Evolutionary conservation across 2,888 invertebrate genomes (phyloP).

Genomic region (Acronicta psi): DNA sequence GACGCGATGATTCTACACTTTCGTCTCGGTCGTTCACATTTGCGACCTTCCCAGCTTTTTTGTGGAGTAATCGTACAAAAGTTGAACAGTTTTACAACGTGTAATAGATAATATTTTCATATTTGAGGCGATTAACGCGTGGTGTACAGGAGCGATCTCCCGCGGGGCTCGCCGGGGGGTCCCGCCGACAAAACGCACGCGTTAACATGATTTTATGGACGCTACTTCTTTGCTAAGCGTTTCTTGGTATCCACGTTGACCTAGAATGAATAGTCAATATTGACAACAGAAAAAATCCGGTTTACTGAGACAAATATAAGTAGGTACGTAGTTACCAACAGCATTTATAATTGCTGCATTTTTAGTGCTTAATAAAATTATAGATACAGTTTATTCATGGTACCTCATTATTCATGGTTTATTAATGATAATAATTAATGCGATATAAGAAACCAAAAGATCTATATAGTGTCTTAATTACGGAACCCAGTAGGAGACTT

Average conservation of each 20-base stretch:
- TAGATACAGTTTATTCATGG: too few species aligned
- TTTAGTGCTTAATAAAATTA: too few species aligned
- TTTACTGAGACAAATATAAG: too few species aligned
- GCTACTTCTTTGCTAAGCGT: slow-evolving; percentile 47
- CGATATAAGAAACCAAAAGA: too few species aligned
- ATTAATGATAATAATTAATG: too few species aligned
- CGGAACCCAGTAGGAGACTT: too few species aligned
- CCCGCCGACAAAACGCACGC: slow-evolving; percentile 58
- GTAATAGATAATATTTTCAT: slow-evolving; percentile 76
- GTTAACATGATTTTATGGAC: slow-evolving; percentile 68
- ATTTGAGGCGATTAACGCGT: slow-evolving; percentile 75
- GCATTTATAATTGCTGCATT: too few species aligned
- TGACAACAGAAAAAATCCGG: too few species aligned
- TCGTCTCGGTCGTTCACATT: slow-evolving; percentile 59
- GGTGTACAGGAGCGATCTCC: slow-evolving; percentile 79
- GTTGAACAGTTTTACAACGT: slow-evolving; percentile 64
- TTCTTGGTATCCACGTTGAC: slow-evolving; percentile 11
- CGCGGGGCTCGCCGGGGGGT: slow-evolving; percentile 77
- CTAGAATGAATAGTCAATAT: too few species aligned
- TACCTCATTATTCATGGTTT: too few species aligned
- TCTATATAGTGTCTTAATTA: too few species aligned
- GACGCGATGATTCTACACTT: slow-evolving; percentile 60
- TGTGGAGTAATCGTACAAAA: slow-evolving; percentile 45
- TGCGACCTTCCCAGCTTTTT: slow-evolving; percentile 48
- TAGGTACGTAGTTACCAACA: too few species aligned